A percentile compares a stretch with the other conserved stretches of the same genome.
Evolutionary conservation across 2,797 vertebrate species (phyloP).

Genomic region (Gephyroberyx darwinii): DNA sequence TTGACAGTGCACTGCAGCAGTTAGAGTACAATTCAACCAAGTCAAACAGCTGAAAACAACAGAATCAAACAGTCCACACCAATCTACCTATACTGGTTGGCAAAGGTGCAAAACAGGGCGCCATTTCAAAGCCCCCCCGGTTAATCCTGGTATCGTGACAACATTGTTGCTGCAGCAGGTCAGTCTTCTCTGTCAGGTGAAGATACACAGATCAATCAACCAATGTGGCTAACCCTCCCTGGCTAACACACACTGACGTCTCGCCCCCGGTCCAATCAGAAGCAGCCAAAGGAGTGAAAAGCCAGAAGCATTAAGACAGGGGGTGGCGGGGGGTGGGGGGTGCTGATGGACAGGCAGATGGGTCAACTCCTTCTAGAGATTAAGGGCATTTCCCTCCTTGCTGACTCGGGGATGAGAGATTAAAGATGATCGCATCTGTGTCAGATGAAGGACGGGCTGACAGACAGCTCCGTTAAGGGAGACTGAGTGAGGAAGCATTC

Average conservation of each 20-base stretch:
- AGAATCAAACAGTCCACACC: too few species aligned
- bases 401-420: conserved; percentile 29
- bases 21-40: too few species aligned
- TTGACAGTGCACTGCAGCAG: too few species aligned
- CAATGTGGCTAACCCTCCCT: too few species aligned
- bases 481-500: conserved; percentile 1
- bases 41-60: too few species aligned
- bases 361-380: conserved; percentile 33
- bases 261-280: neutral
- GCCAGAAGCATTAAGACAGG: conserved; percentile 1
- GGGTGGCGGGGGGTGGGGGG: too few species aligned
- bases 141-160: too few species aligned
- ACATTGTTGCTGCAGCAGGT: too few species aligned
- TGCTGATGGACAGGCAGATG: neutral
- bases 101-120: too few species aligned
- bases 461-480: neutral
- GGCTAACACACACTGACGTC: neutral
- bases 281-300: neutral
- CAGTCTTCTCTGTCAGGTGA: neutral
- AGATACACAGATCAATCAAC: neutral
- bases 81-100: too few species aligned
- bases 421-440: conserved; percentile 39
- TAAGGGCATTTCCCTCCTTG: conserved; percentile 36
- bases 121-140: too few species aligned
- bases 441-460: conserved; percentile 5